Evolutionary conservation across 2,888 invertebrate genomes (phyloP).

Genomic region (Empis livida): DNA sequence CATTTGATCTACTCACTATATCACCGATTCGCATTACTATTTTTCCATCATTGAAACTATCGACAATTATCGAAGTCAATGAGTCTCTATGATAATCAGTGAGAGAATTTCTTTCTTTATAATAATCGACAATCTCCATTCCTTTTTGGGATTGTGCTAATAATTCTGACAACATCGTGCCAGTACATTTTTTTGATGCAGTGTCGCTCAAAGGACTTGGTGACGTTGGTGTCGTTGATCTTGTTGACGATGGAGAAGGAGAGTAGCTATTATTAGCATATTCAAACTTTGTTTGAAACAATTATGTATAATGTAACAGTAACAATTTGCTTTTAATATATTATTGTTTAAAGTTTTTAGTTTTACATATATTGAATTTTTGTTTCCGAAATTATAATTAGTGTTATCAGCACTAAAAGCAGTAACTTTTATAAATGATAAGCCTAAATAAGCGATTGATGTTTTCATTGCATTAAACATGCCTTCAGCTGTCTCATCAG

Average conservation of each 20-base stretch:
- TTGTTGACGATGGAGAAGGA: too few species aligned
- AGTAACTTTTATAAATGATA: slow-evolving; percentile 1
- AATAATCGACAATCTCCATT: slow-evolving; percentile 1
- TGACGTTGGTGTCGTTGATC: too few species aligned
- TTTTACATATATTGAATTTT: slow-evolving; percentile 2
- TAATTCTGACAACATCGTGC: not conserved
- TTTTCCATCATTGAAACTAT: not conserved
- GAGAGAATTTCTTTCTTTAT: slow-evolving; percentile 1
- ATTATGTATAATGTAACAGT: not conserved
- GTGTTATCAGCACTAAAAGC: slow-evolving; percentile 3
- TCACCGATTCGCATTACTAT: slow-evolving; percentile 6
- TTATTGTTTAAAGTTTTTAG: not conserved
- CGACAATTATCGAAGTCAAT: slow-evolving; percentile 6
- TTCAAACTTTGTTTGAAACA: slow-evolving; percentile 2
- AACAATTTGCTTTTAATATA: slow-evolving; percentile 1
- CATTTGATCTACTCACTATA: slow-evolving; percentile 5
- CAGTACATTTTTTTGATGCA: too few species aligned
- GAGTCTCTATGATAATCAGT: slow-evolving; percentile 1
- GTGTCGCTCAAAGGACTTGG: too few species aligned
- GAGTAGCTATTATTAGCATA: not conserved
- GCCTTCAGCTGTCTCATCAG: slow-evolving; percentile 1
- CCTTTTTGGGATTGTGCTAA: slow-evolving; percentile 5
- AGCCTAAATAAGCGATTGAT: not conserved
- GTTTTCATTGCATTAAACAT: slow-evolving; percentile 1
- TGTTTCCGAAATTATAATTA: slow-evolving; percentile 2